Evolutionary conservation across 2,113 vertebrate species (phyloP).

Genomic region (Poecile atricapillus): DNA sequence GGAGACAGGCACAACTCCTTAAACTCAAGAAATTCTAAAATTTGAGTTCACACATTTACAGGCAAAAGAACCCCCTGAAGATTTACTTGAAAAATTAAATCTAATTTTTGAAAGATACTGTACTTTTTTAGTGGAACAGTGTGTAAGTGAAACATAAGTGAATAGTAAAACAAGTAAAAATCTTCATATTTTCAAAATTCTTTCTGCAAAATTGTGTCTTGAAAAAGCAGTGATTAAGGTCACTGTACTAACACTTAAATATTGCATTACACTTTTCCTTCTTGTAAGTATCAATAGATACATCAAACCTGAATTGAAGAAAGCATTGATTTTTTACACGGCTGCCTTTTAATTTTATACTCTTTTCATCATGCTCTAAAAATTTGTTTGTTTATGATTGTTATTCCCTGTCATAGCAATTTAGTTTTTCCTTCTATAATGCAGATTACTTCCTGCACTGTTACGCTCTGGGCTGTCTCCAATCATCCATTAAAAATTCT

Average conservation of each 20-base stretch:
- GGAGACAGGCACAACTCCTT: background rate
- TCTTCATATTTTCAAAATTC: background rate
- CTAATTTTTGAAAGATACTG: background rate
- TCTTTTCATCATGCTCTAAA: background rate
- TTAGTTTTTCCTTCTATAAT: background rate
- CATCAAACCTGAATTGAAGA: background rate
- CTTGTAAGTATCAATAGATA: background rate
- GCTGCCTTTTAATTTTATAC: background rate
- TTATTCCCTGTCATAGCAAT: background rate
- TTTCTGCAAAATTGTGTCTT: background rate
- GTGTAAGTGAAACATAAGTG: background rate
- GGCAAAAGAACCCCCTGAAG: background rate
- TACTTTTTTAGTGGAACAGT: background rate
- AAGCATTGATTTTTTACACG: background rate
- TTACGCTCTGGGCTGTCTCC: background rate
- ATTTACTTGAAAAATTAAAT: background rate
- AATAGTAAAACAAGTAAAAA: background rate
- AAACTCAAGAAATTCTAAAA: background rate
- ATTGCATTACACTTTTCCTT: background rate
- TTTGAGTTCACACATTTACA: background rate
- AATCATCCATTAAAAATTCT: background rate
- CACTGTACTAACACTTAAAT: background rate
- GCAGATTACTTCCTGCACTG: background rate
- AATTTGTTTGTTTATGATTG: background rate
- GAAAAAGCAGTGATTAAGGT: background rate